Evolutionary conservation across 2,888 invertebrate genomes (phyloP).

Genomic region (Dysmachus trigonus): DNA sequence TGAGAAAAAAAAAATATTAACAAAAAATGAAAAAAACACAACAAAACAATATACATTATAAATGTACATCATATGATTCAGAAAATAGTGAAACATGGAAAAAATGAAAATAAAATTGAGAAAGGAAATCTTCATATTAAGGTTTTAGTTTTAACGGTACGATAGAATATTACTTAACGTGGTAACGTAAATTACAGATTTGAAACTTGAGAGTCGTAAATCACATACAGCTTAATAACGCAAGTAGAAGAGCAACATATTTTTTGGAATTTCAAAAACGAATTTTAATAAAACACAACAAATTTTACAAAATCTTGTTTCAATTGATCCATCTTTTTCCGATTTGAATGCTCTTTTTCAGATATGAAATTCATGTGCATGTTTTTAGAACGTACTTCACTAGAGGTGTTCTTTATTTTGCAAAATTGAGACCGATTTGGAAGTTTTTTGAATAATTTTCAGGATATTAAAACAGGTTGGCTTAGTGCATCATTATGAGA

Average conservation of each 20-base stretch:
- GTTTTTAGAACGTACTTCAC: too few relatives aligned
- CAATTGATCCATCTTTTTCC: not conserved
- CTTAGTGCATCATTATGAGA: too few relatives aligned
- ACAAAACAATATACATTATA: constrained; percentile 31
- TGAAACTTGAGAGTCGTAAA: constrained; percentile 32
- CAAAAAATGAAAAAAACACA: constrained; percentile 4
- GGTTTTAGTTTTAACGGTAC: constrained; percentile 28
- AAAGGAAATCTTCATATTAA: constrained; percentile 36
- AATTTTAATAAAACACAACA: constrained; percentile 43
- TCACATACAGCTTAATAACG: constrained; percentile 38
- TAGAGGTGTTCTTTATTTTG: too few relatives aligned
- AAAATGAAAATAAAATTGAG: constrained; percentile 16
- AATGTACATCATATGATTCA: constrained; percentile 17
- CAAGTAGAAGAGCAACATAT: constrained; percentile 39
- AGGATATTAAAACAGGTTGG: too few relatives aligned
- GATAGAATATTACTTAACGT: constrained; percentile 30
- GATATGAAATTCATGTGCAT: not conserved
- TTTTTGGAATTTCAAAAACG: constrained; percentile 43
- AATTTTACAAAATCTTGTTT: constrained; percentile 27
- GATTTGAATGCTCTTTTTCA: not conserved
- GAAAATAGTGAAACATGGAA: not conserved
- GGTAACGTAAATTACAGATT: constrained; percentile 22
- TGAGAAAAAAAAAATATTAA: constrained; percentile 22
- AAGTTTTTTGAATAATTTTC: too few relatives aligned
- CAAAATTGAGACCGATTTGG: too few relatives aligned